A percentile compares a stretch with the other conserved stretches of the same genome.
phyloP scores from a whole-genome alignment of 1,140 invertebrate species.

The Diorhabda elongata region DNA sequence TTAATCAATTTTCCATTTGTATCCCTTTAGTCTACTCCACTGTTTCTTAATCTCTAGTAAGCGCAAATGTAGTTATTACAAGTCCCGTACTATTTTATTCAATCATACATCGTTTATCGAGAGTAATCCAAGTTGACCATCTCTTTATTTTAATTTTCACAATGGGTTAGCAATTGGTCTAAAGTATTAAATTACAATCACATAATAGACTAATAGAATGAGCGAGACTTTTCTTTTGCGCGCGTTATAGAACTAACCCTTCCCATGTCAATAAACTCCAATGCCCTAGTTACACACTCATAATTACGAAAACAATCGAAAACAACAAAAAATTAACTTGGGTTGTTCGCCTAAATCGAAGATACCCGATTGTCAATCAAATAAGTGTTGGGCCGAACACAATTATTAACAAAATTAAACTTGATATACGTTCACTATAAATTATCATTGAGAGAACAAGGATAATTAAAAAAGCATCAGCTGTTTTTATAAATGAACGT shows the following conservation, averaged over 20 bases:
- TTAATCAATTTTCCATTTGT: no score
- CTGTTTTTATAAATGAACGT: no score
- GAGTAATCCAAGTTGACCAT: slow-evolving; percentile 3
- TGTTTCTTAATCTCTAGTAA: not conserved
- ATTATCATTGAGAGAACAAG: no score
- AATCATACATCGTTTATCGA: not conserved
- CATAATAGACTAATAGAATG: slow-evolving; percentile 4
- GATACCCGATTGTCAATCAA: no score
- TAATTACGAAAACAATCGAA: slow-evolving; percentile 1
- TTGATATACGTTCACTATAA: no score
- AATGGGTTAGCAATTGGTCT: slow-evolving; percentile 9
- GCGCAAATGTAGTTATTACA: not conserved
- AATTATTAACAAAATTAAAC: no score
- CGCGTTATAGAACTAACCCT: not conserved
- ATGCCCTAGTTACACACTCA: not conserved
- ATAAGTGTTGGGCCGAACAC: no score
- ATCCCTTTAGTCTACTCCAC: not conserved
- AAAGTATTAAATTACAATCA: slow-evolving; percentile 14
- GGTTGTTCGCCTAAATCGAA: not conserved
- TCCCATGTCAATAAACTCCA: not conserved
- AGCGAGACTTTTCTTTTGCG: not conserved
- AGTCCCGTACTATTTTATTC: not conserved
- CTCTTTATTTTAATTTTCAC: slow-evolving; percentile 3
- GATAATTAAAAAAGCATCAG: no score
- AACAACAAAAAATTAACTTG: not conserved